Conservation (phyloP, 1,140 invertebrate species). For the Eumaeus atala region DNA sequence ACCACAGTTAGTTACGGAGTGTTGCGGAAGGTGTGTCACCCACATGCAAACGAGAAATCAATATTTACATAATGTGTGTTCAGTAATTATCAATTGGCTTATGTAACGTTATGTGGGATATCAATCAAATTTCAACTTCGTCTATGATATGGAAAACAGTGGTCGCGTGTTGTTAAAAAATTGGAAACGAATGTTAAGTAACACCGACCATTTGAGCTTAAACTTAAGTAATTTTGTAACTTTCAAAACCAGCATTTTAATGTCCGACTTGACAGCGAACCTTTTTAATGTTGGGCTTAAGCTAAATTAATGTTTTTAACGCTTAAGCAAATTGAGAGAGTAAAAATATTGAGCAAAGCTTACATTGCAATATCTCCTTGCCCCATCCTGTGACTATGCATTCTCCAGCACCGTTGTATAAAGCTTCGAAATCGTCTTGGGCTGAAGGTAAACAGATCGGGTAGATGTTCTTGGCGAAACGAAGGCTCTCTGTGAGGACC, state of each 20-base stretch:
- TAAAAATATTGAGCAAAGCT: conserved; percentile 34
- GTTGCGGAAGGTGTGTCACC: not conserved
- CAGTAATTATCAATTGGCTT: conserved; percentile 7
- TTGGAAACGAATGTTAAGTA: too few species aligned
- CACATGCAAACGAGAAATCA: not conserved
- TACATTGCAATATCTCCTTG: conserved; percentile 84
- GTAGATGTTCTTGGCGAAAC: conserved; percentile 82
- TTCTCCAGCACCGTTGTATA: conserved; percentile 71
- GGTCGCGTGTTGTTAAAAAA: too few species aligned
- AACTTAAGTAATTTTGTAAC: too few species aligned
- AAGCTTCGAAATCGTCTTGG: conserved; percentile 56
- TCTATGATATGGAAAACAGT: too few species aligned
- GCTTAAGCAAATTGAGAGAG: too few species aligned
- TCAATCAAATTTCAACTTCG: too few species aligned
- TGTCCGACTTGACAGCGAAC: too few species aligned
- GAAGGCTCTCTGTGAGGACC: conserved; percentile 77
- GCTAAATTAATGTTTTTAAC: too few species aligned
- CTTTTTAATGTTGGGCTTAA: not conserved
- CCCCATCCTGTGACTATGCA: conserved; percentile 90
- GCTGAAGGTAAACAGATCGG: conserved; percentile 80
- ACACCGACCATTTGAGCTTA: too few species aligned
- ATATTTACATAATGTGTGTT: conserved; percentile 6
- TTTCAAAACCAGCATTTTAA: too few species aligned
- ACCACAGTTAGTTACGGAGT: not conserved
- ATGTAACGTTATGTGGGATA: not conserved